Evolutionary conservation across 2,888 invertebrate genomes (phyloP).

Genomic region (Coecobrya sp.): DNA sequence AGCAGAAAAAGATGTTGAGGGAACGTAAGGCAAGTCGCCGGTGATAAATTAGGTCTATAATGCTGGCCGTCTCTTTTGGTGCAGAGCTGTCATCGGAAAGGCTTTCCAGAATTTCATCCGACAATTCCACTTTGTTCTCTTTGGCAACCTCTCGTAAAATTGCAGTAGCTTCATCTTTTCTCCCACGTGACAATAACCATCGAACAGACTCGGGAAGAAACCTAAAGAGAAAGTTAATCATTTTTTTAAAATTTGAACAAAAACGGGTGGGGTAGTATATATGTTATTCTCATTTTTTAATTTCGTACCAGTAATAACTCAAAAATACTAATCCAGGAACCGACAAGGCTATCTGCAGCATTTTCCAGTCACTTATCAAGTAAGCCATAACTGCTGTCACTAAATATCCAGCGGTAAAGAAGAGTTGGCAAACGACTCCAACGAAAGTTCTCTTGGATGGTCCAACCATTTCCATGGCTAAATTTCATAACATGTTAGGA

Average conservation of each 20-base stretch:
- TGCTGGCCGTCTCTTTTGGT: constrained; percentile 71
- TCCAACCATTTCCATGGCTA: constrained; percentile 89
- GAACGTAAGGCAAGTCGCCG: constrained; percentile 89
- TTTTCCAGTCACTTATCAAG: constrained; percentile 91
- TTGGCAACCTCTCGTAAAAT: constrained; percentile 90
- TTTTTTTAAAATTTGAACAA: background rate
- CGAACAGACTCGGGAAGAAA: constrained; percentile 93
- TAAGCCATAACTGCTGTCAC: constrained; percentile 91
- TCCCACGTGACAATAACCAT: constrained; percentile 91
- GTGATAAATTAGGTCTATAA: constrained; percentile 88
- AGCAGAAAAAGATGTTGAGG: constrained; percentile 91
- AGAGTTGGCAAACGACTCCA: constrained; percentile 92
- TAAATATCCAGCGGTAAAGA: constrained; percentile 92
- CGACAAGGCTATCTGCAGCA: constrained; percentile 91
- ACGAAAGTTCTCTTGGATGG: constrained; percentile 91
- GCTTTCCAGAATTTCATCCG: constrained; percentile 89
- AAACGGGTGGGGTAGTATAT: background rate
- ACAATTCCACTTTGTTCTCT: constrained; percentile 90
- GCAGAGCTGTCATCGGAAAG: constrained; percentile 80
- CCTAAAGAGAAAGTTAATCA: constrained; percentile 87
- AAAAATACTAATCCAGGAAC: constrained; percentile 91
- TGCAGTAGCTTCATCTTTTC: constrained; percentile 90
- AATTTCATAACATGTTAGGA: background rate
- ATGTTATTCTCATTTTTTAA: background rate
- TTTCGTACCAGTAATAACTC: constrained; percentile 91